Conservation (phyloP, 2,113 vertebrate species). For the Anarrhichthys ocellatus region DNA sequence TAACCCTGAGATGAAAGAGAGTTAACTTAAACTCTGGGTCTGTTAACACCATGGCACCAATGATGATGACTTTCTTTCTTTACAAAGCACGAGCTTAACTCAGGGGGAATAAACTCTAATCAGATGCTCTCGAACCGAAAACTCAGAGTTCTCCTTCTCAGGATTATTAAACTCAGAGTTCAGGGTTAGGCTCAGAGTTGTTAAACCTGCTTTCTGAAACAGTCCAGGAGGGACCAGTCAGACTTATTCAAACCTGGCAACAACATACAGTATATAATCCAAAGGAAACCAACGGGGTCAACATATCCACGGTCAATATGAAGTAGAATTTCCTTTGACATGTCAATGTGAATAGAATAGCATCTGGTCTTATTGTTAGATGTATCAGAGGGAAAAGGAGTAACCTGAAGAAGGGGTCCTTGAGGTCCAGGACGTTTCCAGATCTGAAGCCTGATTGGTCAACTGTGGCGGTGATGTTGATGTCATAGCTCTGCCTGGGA, state of each 20-base stretch:
- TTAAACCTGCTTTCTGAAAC: background rate
- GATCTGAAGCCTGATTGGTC: conserved; percentile 88
- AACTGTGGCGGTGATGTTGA: conserved; percentile 84
- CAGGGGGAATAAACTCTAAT: too few relatives aligned
- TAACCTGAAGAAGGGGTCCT: conserved; percentile 86
- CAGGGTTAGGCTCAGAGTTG: background rate
- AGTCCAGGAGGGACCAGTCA: background rate
- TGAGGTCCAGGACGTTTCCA: conserved; percentile 85
- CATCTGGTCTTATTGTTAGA: background rate
- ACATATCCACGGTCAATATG: background rate
- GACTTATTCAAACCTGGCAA: background rate
- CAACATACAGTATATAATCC: background rate
- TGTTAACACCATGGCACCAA: too few relatives aligned
- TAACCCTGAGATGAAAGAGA: too few relatives aligned
- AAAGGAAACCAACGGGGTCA: background rate
- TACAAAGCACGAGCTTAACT: too few relatives aligned
- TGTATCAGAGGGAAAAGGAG: background rate
- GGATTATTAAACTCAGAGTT: background rate
- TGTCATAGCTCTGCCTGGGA: conserved; percentile 86
- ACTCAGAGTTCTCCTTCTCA: background rate
- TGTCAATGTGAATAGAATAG: background rate
- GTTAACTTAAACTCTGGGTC: too few relatives aligned
- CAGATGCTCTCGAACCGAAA: too few relatives aligned
- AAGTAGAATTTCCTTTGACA: background rate
- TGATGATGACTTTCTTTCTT: too few relatives aligned